Percentiles rank a stretch among this genome's conserved stretches.
Evolutionary conservation across 2,113 vertebrate species (phyloP).

Genomic region (Amphiprion ocellaris): DNA sequence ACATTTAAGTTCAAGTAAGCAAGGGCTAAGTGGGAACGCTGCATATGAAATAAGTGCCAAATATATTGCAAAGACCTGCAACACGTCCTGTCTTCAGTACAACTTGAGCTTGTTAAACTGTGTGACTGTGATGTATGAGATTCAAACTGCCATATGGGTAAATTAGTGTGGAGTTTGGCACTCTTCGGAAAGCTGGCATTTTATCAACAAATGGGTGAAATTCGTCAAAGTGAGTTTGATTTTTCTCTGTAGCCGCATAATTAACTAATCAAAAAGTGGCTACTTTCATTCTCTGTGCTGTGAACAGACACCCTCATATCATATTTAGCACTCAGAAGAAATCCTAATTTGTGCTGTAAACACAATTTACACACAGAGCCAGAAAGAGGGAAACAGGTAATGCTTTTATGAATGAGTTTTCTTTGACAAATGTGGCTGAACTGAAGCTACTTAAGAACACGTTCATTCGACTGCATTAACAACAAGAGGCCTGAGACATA

Average conservation of each 20-base stretch:
- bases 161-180: constrained; percentile 47
- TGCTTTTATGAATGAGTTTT: not conserved
- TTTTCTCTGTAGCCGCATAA: constrained; percentile 47
- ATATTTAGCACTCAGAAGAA: constrained; percentile 20
- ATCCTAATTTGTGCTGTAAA: constrained; percentile 39
- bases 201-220: constrained; percentile 42
- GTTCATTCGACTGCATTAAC: no score
- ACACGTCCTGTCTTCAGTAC: not conserved
- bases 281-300: constrained; percentile 17
- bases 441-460: not conserved
- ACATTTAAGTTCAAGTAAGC: constrained; percentile 19
- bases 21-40: not conserved
- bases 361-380: not conserved
- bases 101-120: constrained; percentile 25
- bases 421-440: not conserved
- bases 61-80: constrained; percentile 9
- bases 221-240: constrained; percentile 41
- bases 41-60: not conserved
- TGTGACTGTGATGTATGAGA: constrained; percentile 23
- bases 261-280: constrained; percentile 44
- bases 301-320: not conserved
- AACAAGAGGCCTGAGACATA: no score
- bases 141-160: constrained; percentile 49
- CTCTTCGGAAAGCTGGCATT: constrained; percentile 32
- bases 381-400: not conserved